Base-by-base conservation (phyloP, 1,140 invertebrate genomes). In the Schmidtea mediterranea region DNA sequence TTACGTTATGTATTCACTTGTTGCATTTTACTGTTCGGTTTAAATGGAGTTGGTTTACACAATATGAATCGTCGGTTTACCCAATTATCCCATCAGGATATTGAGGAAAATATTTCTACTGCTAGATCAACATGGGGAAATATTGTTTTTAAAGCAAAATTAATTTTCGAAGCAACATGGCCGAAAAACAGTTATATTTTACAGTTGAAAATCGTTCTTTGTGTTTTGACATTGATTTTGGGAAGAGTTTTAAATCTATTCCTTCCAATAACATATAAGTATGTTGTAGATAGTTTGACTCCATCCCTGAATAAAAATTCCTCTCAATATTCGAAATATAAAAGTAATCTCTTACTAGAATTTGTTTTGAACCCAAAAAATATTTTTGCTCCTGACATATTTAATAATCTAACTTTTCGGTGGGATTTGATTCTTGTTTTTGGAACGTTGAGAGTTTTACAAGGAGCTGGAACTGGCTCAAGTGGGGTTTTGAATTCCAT, bases 361-460 rank as follows among this genome's bases (percentile, higher is more conserved):
- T 39, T 18, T 5, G 38, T 18, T 15, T 39, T 18, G 38, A 18
- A 39, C 15, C 16, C 38, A n/a, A 39, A n/a, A 39, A 39, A n/a
- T 15, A 39, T n/a, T n/a, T n/a, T 5, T 39, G 3, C 15, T 39
- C 38, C 13, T 39, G 38, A 18, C 15, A 3, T 15, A 8, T 5
- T 46, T 12, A 38, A 47, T 18, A 45, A 46, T 13, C 57, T 74
- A 2, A 45, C 54, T 22, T 83, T 79, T 59, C 73, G 81, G 52
- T 92, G 81, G 79, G 80, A 90, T 59, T 74, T 78, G 51, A 76
- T 94, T 53, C 60, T 86, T 1, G 75, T 80, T 37, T 90, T 81
- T 62, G 79, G 82, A 8, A 63, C 63, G 1, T 75, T 92, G 52
- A 82, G 84, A 62, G 89, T 90, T 63, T 70, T 92, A 1, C 83